Base-by-base conservation (phyloP, 2,797 vertebrate genomes). In the Scolopax rusticola region DNA sequence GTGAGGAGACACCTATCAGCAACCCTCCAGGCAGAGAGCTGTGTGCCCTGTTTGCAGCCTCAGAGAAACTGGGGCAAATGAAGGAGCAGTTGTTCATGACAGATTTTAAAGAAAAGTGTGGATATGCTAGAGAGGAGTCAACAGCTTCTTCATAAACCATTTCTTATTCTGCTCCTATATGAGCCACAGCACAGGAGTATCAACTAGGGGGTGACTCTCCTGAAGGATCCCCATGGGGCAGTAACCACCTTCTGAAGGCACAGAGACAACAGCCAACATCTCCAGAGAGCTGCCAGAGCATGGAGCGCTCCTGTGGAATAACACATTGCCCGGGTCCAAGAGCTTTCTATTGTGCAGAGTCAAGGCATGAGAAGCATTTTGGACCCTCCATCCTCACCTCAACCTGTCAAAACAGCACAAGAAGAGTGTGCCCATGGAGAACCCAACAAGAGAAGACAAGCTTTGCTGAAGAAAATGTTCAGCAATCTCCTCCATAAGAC, bases 371-470 rank as follows among this genome's bases (percentile, higher is more conserved):
- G 38, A 70, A 33, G 30, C 24, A 2, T 56, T 25, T 56, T 41
- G n/a, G 48, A 56, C 24, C 4, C 68, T 45, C 27, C 25, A 38
- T 15, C 41, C 59, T 41, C 5, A 59, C 14, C 43, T 70, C 23
- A 1, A 8, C 32, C 24, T 64, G 45, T 43, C 27, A 27, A 81
- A 90, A 47, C 2, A 80, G 16, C 32, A 33, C 0, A 1, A 33
- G 32, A 61, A 51, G 27, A 45, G 76, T 0, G 0, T 51, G 23
- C 23, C 36, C 4, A 1, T 6, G 9, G 36, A 73, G 64, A 53
- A 11, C 4, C 25, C 12, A 23, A n/a, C 13, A 63, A 8, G 64
- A 86, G 41, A 48, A 64, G 38, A 53, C 41, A 80, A 60, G n/a
- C 14, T 16, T 41, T 41, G 48, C 40, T 68, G 45, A 43, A 47